phyloP scores from a whole-genome alignment of 2,888 invertebrate species.

The Tinea trinotella region DNA sequence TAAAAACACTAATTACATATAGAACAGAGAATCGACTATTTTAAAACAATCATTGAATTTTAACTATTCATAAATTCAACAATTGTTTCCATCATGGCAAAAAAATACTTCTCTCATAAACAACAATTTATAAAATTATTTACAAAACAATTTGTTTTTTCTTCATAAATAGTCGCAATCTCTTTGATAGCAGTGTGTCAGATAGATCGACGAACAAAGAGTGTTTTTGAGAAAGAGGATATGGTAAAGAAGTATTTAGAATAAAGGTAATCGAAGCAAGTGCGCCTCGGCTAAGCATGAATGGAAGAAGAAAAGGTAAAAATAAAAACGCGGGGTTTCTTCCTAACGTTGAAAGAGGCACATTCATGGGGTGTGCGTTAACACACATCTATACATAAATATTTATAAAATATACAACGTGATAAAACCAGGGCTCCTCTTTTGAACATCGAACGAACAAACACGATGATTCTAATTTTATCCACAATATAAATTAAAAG shows the following conservation, averaged over 20 bases:
- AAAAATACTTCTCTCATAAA: too few species aligned
- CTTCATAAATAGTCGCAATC: too few species aligned
- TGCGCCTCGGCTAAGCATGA: conserved; percentile 57
- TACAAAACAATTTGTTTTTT: too few species aligned
- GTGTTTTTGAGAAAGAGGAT: conserved; percentile 21
- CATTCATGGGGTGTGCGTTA: conserved; percentile 64
- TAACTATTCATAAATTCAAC: too few species aligned
- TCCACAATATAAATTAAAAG: neutral
- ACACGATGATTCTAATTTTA: neutral
- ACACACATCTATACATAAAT: neutral
- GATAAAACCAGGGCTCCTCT: conserved; percentile 13
- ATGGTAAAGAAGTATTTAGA: conserved; percentile 37
- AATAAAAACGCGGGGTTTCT: conserved; percentile 54
- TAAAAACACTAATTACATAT: conserved; percentile 16
- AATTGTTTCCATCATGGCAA: too few species aligned
- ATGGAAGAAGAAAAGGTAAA: conserved; percentile 41
- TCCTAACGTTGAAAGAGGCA: conserved; percentile 67
- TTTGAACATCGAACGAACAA: neutral
- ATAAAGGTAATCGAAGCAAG: conserved; percentile 55
- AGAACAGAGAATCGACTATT: conserved; percentile 17
- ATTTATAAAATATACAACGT: neutral
- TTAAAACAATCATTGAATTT: neutral
- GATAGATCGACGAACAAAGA: conserved; percentile 20
- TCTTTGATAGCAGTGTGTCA: too few species aligned
- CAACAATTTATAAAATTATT: too few species aligned